Base-by-base conservation (phyloP, 64 coral and sea anemone genomes). In the Anthopleura sola region DNA sequence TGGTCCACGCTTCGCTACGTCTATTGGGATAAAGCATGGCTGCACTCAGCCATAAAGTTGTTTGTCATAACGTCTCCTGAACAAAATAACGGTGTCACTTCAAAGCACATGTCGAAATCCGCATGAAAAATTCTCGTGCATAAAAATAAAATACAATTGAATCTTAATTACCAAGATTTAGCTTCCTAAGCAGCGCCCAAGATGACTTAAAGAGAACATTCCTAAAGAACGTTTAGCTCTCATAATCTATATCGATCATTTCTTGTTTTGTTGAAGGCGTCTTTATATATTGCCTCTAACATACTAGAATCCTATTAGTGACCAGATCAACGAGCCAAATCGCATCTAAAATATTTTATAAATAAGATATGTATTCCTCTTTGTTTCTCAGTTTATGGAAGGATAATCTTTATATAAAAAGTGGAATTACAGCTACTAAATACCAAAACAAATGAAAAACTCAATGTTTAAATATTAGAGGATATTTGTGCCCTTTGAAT, bases 1-100 rank as follows among this genome's bases (percentile, higher is more conserved):
- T 37, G 38, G 47, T 79, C 31, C 76, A 79, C 38, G 76, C 66
- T 32, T 71, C 29, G 66, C 14, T 15, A 71, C 31, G 18, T 79
- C 76, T n/a, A 44, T 38, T 79, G 47, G 23, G 21, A 79, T 15
- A 79, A 79, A 79, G 76, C 76, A 48, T 79, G 76, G 76, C 76
- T 47, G 21, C 76, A 79, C n/a, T 33, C 76, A 79, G 9, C 38
- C 76, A 48, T 79, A 79, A 19, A 77, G 37, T 28, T 79, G 76
- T 79, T 79, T 79, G 44, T 79, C 66, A 71, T 15, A 17, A 33
- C 23, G 58, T 62, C 66, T 34, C n/a, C n/a, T n/a, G n/a, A 26
- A 32, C 66, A 34, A 71, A 71, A 71, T 71, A 32, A 71, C 28
- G 66, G 26, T 33, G 10, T 71, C 28, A 71, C 66, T 34, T 29